These are phyloP conservation scores for Drosophila lacicola DNA, from an alignment of 2,888 invertebrate genomes.

Conservation along the genomic window DNA sequence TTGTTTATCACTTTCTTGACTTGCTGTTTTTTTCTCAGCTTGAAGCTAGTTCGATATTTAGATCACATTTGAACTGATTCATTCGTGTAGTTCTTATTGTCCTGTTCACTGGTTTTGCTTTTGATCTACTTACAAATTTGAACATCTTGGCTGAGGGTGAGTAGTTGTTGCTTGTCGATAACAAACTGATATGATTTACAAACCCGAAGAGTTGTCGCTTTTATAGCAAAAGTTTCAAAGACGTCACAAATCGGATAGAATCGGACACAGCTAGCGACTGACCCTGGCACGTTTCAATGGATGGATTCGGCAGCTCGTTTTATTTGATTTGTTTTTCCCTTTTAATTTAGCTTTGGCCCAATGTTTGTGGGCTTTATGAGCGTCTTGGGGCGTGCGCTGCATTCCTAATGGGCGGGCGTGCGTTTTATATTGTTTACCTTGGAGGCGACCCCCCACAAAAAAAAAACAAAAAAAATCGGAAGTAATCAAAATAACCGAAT, in stretches of 20 bases:
- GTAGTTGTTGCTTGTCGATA: conserved; percentile 56
- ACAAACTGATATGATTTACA: conserved; percentile 72
- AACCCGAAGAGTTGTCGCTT: conserved; percentile 49
- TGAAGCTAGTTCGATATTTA: neutral
- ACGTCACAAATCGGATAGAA: conserved; percentile 39
- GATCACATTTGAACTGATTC: neutral
- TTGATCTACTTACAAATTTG: conserved; percentile 81
- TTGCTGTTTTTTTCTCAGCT: neutral
- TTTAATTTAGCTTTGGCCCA: conserved; percentile 64
- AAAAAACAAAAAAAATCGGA: conserved; percentile 54
- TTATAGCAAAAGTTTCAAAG: conserved; percentile 55
- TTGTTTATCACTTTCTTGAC: neutral
- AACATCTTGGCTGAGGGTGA: conserved; percentile 74
- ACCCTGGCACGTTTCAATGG: conserved; percentile 62
- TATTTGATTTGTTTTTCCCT: conserved; percentile 8
- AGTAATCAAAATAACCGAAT: conserved; percentile 59
- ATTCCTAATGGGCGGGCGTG: conserved; percentile 52
- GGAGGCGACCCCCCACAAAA: conserved; percentile 26
- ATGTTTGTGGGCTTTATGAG: conserved; percentile 61
- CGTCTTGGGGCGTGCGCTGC: conserved; percentile 62
- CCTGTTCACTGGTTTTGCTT: neutral
- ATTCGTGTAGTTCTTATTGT: neutral
- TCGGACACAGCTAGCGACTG: conserved; percentile 17
- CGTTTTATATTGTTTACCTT: conserved; percentile 39
- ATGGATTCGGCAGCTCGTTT: conserved; percentile 39